Conservation (phyloP, 2,113 vertebrate genomes). For the Narcine bancroftii region DNA sequence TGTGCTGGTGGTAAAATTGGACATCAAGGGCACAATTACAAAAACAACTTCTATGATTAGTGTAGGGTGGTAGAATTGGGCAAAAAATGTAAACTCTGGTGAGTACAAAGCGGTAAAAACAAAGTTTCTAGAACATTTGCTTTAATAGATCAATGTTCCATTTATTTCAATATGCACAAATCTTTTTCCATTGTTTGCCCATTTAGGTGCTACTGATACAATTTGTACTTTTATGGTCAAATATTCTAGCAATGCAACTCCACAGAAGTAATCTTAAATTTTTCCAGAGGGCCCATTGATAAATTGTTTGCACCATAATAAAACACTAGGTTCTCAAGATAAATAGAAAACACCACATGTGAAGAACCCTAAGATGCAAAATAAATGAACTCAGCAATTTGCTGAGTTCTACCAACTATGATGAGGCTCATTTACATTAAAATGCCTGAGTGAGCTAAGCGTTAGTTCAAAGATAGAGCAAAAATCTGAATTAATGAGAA, state of each 20-base stretch:
- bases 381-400: neutral
- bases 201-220: too few relatives aligned
- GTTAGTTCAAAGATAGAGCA: neutral
- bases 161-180: too few relatives aligned
- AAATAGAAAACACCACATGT: neutral
- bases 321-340: neutral
- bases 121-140: too few relatives aligned
- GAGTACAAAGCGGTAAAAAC: too few relatives aligned
- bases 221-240: too few relatives aligned
- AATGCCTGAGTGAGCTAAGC: neutral
- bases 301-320: neutral
- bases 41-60: too few relatives aligned
- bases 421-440: neutral
- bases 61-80: too few relatives aligned
- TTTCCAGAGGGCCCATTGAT: neutral
- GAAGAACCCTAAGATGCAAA: neutral
- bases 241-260: neutral
- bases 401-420: neutral
- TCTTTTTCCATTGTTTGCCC: too few relatives aligned
- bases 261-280: neutral
- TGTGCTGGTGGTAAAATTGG: too few relatives aligned
- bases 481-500: neutral
- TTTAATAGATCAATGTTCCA: too few relatives aligned
- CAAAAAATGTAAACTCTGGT: too few relatives aligned
- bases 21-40: too few relatives aligned